Evolutionary conservation across 2,797 vertebrate species (phyloP).

Genomic region (Molossus alvarezi): DNA sequence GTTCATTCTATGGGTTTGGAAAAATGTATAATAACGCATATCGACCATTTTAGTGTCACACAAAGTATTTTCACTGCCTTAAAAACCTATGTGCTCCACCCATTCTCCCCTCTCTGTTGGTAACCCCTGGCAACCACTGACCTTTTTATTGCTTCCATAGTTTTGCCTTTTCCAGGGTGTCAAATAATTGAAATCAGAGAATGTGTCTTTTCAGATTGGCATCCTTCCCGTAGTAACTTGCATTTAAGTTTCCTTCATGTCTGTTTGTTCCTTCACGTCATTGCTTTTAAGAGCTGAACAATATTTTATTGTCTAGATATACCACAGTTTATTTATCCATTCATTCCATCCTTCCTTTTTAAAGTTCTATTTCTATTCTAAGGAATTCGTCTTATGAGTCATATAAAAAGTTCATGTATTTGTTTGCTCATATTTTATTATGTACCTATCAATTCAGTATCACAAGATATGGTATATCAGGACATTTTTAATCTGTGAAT

Average conservation of each 20-base stretch:
- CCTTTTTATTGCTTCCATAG: not conserved
- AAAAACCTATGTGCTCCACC: not conserved
- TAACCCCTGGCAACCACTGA: not conserved
- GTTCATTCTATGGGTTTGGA: not conserved
- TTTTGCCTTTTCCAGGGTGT: not conserved
- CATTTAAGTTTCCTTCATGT: not conserved
- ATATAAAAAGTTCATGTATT: not conserved
- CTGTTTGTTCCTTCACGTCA: not conserved
- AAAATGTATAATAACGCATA: not conserved
- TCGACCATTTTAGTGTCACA: not conserved
- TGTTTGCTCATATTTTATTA: slow-evolving; percentile 7
- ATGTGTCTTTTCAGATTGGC: not conserved
- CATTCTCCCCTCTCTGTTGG: not conserved
- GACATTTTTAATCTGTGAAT: slow-evolving; percentile 36
- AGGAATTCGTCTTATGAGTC: not conserved
- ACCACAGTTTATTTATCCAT: not conserved
- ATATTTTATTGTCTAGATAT: not conserved
- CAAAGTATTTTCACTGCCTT: not conserved
- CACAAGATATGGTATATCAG: not conserved
- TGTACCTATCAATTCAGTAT: not conserved
- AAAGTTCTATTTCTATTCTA: not conserved
- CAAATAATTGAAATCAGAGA: not conserved
- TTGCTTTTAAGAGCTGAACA: not conserved
- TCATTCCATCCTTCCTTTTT: not conserved
- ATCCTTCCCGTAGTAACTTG: not conserved